Base-by-base conservation (phyloP, 1,140 invertebrate species). In the Drosophila sechellia region DNA sequence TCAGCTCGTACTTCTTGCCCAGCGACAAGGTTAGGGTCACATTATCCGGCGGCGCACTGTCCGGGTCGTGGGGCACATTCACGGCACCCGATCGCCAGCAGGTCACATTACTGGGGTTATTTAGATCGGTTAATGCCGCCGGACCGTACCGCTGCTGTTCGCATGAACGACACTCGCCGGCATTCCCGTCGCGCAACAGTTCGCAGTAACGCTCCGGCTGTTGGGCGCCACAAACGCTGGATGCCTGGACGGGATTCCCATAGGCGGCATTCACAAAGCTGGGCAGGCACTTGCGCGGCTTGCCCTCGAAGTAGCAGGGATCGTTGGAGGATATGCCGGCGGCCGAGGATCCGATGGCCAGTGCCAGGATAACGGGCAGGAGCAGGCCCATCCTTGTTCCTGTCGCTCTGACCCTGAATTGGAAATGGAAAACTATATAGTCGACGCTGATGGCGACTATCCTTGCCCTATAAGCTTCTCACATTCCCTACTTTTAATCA, bases 261-360 rank as follows among this genome's bases (percentile, higher is more conserved):
- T 98, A 99, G 10, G 98, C 98, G 10, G 98, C 98, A 93, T 99
- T 99, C 48, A 99, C 98, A 93, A 99, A 99, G 90, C 99, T 98
- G 0, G 98, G 98, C 72, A 98, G 96, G 93, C 98, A 99, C 46
- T 96, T 95, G 2, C 95, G 94, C 0, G 98, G 96, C 40, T 96
- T 94, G 56, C 95, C 95, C 73, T 97, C 96, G 90, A 98, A 97
- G 92, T 98, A 98, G 92, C 98, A 99, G 0, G 97, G 97, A 91
- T 99, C 98, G n/a, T 89, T 83, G 56, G 75, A 11, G 92, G 56
- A 72, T 27, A 57, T 65, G 60, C 57, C 64, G 43, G 40, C 55
- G 11, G 65, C 49, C 13, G 5, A 48, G 22, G 57, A 31, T 31
- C 45, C 53, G 17, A 48, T 43, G 34, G 52, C 35, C 58, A 81